Conservation (phyloP, 2,113 vertebrate species). For the Crotophaga sulcirostris region DNA sequence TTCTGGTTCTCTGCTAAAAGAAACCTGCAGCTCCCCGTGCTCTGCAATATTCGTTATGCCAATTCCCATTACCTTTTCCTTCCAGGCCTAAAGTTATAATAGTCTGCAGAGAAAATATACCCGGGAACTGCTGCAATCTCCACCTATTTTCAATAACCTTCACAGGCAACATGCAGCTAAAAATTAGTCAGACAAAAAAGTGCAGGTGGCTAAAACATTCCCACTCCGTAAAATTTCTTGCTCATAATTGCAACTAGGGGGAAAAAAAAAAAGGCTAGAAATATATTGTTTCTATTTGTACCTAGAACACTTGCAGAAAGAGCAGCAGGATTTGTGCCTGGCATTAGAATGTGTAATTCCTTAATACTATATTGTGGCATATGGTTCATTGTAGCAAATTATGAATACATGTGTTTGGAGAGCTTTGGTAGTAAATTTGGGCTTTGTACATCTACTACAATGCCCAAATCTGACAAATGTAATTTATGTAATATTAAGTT, state of each 20-base stretch:
- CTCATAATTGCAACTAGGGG: conserved; percentile 69
- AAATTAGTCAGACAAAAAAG: conserved; percentile 59
- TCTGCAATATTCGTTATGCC: background rate
- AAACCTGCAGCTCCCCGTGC: background rate
- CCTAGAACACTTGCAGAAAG: conserved; percentile 65
- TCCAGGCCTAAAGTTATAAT: conserved; percentile 60
- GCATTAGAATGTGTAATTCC: conserved; percentile 72
- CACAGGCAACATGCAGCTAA: conserved; percentile 49
- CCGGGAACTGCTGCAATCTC: background rate
- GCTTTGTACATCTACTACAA: conserved; percentile 68
- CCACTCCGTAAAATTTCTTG: conserved; percentile 57
- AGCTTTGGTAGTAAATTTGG: conserved; percentile 75
- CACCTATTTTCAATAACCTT: conserved; percentile 11
- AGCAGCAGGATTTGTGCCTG: conserved; percentile 63
- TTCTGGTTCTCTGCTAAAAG: background rate
- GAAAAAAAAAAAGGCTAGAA: conserved; percentile 61
- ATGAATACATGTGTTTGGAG: conserved; percentile 74
- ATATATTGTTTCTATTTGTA: conserved; percentile 79
- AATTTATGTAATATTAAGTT: conserved; percentile 82
- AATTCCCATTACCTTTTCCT: conserved; percentile 53
- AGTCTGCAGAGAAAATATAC: conserved; percentile 24
- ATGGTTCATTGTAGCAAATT: conserved; percentile 72
- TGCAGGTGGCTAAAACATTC: conserved; percentile 77
- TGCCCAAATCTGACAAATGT: conserved; percentile 73
- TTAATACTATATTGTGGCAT: conserved; percentile 72